These are phyloP conservation scores for Montipora foliosa DNA, from an alignment of 64 coral and sea anemone species.

Conservation along the genomic window DNA sequence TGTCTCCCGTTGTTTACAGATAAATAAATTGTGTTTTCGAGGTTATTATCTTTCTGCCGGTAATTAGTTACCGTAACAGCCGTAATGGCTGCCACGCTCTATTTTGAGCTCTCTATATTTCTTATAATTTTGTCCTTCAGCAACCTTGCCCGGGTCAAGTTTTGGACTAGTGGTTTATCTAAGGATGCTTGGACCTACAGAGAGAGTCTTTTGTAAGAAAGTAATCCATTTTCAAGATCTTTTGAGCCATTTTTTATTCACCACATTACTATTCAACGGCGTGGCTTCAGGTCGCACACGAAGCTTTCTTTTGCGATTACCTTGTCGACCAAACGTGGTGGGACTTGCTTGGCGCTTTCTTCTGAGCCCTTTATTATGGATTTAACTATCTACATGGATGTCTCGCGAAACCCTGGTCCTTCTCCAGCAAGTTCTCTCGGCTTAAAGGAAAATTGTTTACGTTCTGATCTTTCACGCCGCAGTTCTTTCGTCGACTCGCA, in stretches of 20 bases:
- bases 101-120: too few relatives aligned
- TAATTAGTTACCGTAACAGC: too few relatives aligned
- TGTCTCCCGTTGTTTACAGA: too few relatives aligned
- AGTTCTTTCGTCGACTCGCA: slow-evolving; percentile 15
- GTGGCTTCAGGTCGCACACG: not conserved
- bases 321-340: slow-evolving; percentile 6
- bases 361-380: not conserved
- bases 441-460: slow-evolving; percentile 19
- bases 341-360: not conserved
- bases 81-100: too few relatives aligned
- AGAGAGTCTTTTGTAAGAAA: not conserved
- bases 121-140: too few relatives aligned
- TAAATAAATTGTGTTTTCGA: too few relatives aligned
- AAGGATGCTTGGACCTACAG: not conserved
- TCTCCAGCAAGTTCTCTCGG: slow-evolving; percentile 7
- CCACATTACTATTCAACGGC: slow-evolving; percentile 3
- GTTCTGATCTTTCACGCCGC: not conserved
- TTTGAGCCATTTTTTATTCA: slow-evolving; percentile 8
- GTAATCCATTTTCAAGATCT: slow-evolving; percentile 9
- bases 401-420: slow-evolving; percentile 46
- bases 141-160: not conserved
- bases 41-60: too few relatives aligned
- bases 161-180: not conserved
- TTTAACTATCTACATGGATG: slow-evolving; percentile 36
- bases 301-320: slow-evolving; percentile 21